A percentile compares a stretch with the other conserved stretches of the same genome.
phyloP scores from a whole-genome alignment of 92 coral and sea anemone species.

The Pocillopora grandis region DNA sequence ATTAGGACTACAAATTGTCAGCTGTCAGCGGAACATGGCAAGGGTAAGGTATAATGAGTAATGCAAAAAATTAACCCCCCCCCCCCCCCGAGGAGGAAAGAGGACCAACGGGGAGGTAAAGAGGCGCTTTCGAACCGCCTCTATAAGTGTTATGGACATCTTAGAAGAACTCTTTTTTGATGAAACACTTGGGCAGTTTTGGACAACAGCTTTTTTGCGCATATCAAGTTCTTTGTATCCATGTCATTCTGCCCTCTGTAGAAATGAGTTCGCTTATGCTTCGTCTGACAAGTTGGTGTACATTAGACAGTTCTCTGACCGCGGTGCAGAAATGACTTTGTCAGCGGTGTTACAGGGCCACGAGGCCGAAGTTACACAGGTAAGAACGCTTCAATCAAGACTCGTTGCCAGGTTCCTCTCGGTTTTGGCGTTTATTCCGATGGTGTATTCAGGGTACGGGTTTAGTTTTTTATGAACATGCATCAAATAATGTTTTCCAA shows the following conservation, averaged over 20 bases:
- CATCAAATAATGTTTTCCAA: too few relatives aligned
- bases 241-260: slow-evolving; percentile 6
- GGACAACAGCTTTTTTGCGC: too few relatives aligned
- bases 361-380: slow-evolving; percentile 99
- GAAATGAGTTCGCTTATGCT: slow-evolving; percentile 96
- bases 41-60: too few relatives aligned
- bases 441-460: background rate
- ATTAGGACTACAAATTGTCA: too few relatives aligned
- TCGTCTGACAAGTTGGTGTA: slow-evolving; percentile 97
- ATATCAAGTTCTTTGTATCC: too few relatives aligned
- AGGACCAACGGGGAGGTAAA: too few relatives aligned
- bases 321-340: slow-evolving; percentile 89
- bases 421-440: background rate
- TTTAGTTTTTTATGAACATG: too few relatives aligned
- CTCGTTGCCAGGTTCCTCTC: background rate
- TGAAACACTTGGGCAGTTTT: too few relatives aligned
- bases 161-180: background rate
- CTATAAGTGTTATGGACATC: background rate
- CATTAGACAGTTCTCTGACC: slow-evolving; percentile 91
- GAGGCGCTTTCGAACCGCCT: background rate
- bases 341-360: slow-evolving; percentile 96
- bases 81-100: too few relatives aligned
- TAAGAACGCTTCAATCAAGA: slow-evolving; percentile 18
- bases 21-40: too few relatives aligned
- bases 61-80: too few relatives aligned